Conservation (phyloP, 2,888 invertebrate genomes). For the Euplexia lucipara region DNA sequence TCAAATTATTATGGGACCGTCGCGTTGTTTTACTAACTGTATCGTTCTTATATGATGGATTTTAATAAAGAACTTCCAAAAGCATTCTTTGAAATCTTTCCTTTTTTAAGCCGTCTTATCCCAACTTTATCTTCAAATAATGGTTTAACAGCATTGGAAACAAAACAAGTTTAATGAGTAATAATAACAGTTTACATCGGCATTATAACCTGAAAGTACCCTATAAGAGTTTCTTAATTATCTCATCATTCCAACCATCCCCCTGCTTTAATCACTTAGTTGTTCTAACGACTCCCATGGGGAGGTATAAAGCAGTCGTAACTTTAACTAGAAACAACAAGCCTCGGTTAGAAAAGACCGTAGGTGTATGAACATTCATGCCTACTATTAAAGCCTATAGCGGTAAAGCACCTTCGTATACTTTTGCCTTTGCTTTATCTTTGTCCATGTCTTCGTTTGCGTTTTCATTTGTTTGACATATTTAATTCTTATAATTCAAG, state of each 20-base stretch:
- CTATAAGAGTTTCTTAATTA: slow-evolving; percentile 36
- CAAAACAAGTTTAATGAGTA: neutral
- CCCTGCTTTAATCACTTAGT: slow-evolving; percentile 49
- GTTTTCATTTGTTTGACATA: slow-evolving; percentile 12
- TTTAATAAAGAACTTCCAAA: neutral
- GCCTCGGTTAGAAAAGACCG: neutral
- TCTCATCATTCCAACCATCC: slow-evolving; percentile 16
- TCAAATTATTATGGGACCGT: neutral
- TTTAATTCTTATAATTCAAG: slow-evolving; percentile 17
- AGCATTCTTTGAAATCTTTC: neutral
- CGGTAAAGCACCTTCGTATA: neutral
- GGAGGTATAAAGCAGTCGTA: slow-evolving; percentile 33
- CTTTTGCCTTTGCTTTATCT: slow-evolving; percentile 4
- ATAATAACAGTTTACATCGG: slow-evolving; percentile 9
- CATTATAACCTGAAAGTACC: slow-evolving; percentile 9
- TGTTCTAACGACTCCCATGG: slow-evolving; percentile 42
- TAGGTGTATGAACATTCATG: slow-evolving; percentile 2
- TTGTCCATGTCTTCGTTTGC: slow-evolving; percentile 1
- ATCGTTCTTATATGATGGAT: slow-evolving; percentile 3
- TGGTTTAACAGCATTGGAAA: neutral
- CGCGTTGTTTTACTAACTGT: neutral
- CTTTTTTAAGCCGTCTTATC: neutral
- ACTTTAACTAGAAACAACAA: slow-evolving; percentile 37
- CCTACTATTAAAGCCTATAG: slow-evolving; percentile 9
- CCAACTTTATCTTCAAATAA: neutral